phyloP scores from a whole-genome alignment of 37 sponge, comb jelly and placozoan species.

The Hexactinellida sp. region DNA sequence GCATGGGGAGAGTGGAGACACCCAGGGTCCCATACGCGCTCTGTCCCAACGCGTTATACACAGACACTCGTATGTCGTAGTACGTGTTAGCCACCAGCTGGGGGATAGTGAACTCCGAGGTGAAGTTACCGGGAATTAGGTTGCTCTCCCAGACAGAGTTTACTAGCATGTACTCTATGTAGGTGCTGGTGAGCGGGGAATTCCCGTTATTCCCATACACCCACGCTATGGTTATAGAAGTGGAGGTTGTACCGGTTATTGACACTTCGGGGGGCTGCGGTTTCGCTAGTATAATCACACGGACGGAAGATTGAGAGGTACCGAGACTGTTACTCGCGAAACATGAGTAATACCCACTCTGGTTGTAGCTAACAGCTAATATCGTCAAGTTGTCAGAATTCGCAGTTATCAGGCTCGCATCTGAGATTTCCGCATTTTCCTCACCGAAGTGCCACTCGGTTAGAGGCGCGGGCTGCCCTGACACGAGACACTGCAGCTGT shows the following conservation, averaged over 20 bases:
- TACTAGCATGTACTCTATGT: not conserved
- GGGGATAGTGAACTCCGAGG: not conserved
- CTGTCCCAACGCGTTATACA: not conserved
- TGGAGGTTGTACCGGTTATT: not conserved
- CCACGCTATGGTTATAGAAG: not conserved
- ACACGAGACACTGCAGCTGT: not conserved
- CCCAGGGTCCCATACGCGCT: not conserved
- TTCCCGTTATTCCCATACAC: not conserved
- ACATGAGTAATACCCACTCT: not conserved
- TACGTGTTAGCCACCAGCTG: not conserved
- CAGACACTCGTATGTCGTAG: not conserved
- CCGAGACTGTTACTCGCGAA: not conserved
- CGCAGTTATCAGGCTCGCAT: not conserved
- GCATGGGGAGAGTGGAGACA: not conserved
- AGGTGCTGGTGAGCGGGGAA: not conserved
- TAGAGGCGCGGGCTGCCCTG: not conserved
- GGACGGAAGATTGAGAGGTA: not conserved
- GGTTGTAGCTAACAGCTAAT: not conserved
- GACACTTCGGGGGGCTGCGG: not conserved
- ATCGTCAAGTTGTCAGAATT: not conserved
- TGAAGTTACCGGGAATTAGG: not conserved
- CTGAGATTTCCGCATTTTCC: not conserved
- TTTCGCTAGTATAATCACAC: not conserved
- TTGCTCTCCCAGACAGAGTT: not conserved
- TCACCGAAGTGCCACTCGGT: not conserved